phyloP scores from a whole-genome alignment of 2,113 vertebrate genomes.

The Alces alces region DNA sequence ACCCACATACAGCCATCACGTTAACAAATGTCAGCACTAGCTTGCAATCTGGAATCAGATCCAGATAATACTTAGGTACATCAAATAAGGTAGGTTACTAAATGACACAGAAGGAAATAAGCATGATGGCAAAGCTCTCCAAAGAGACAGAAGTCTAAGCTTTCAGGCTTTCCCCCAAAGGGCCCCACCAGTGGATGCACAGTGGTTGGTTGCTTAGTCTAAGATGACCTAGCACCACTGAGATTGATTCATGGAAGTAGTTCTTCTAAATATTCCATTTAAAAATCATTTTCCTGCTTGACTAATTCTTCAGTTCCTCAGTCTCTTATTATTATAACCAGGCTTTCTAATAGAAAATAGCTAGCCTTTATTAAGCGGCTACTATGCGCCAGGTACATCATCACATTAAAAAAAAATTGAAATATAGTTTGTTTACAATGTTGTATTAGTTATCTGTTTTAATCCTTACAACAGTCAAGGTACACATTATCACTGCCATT shows the following conservation, averaged over 20 bases:
- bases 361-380: neutral
- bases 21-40: neutral
- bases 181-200: neutral
- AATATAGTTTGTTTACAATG: neutral
- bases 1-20: neutral
- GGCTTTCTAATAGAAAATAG: neutral
- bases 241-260: neutral
- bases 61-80: neutral
- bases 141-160: neutral
- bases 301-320: neutral
- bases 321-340: neutral
- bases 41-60: neutral
- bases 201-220: neutral
- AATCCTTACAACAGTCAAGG: neutral
- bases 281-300: slow-evolving; percentile 24
- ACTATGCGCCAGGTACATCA: neutral
- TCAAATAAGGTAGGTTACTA: neutral
- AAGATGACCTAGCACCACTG: neutral
- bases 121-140: neutral
- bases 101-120: slow-evolving; percentile 10
- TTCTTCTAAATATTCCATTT: neutral
- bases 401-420: neutral
- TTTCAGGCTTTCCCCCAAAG: neutral
- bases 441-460: neutral
- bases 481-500: neutral